Evolutionary conservation across 2,888 invertebrate species (phyloP).

Genomic region (Platycheirus albimanus): DNA sequence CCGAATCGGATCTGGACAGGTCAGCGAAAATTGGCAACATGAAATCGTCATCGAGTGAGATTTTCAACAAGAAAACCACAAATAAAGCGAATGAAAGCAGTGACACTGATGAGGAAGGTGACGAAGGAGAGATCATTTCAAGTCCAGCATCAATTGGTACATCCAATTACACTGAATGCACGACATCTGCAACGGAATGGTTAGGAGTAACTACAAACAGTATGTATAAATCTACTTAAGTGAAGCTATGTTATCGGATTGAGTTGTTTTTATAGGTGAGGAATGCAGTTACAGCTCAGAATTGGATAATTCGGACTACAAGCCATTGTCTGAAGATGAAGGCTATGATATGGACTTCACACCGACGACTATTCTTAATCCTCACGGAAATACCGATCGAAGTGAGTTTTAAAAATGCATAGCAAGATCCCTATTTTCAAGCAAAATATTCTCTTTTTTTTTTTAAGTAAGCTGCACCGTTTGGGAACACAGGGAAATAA

Average conservation of each 20-base stretch:
- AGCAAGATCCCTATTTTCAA: no score
- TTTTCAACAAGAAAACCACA: slow-evolving; percentile 75
- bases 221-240: slow-evolving; percentile 79
- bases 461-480: slow-evolving; percentile 94
- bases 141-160: slow-evolving; percentile 83
- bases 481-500: slow-evolving; percentile 95
- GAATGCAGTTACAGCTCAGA: slow-evolving; percentile 93
- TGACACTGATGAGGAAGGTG: slow-evolving; percentile 82
- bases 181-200: slow-evolving; percentile 90
- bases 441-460: neutral
- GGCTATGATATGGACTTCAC: slow-evolving; percentile 86
- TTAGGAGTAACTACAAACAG: slow-evolving; percentile 95
- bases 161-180: slow-evolving; percentile 84
- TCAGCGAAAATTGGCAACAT: slow-evolving; percentile 31
- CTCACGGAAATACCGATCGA: slow-evolving; percentile 89
- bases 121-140: slow-evolving; percentile 85
- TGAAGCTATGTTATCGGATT: neutral
- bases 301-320: slow-evolving; percentile 86
- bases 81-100: slow-evolving; percentile 79
- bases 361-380: slow-evolving; percentile 89
- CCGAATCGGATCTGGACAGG: slow-evolving; percentile 75
- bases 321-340: slow-evolving; percentile 84
- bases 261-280: slow-evolving; percentile 83
- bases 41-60: slow-evolving; percentile 46
- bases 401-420: slow-evolving; percentile 85